Percentiles rank a stretch among this genome's conserved stretches.
phyloP scores from a whole-genome alignment of 2,797 vertebrate species.

The Zenarchopterus dispar region DNA sequence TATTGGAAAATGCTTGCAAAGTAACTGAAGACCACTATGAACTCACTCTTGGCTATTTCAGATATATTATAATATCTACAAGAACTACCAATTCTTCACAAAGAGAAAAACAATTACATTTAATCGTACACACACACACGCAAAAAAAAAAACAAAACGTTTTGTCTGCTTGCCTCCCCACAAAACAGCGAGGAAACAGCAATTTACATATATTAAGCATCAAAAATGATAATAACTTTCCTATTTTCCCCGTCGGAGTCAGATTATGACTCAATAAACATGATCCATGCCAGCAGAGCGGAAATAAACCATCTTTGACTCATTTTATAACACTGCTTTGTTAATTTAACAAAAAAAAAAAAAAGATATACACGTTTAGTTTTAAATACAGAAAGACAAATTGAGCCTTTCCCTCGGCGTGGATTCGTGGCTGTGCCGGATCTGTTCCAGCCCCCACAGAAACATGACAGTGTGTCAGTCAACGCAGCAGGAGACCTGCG shows the following conservation, averaged over 20 bases:
- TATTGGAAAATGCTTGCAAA: too few species aligned
- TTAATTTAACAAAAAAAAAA: not conserved
- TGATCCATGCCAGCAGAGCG: too few species aligned
- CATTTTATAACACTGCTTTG: not conserved
- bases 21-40: not conserved
- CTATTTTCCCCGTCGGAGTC: too few species aligned
- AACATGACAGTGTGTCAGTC: slow-evolving; percentile 71
- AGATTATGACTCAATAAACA: too few species aligned
- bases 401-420: slow-evolving; percentile 25
- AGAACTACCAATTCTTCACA: not conserved
- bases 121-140: too few species aligned
- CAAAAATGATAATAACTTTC: too few species aligned
- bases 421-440: slow-evolving; percentile 39
- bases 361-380: not conserved
- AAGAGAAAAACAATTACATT: not conserved
- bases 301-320: not conserved
- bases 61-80: not conserved
- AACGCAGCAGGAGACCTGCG: slow-evolving; percentile 70
- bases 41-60: not conserved
- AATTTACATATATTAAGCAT: too few species aligned
- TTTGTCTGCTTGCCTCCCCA: too few species aligned
- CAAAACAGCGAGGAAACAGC: too few species aligned
- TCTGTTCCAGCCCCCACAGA: slow-evolving; percentile 33
- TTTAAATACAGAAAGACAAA: slow-evolving; percentile 2
- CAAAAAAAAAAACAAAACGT: too few species aligned